Percentiles rank a stretch among this genome's conserved stretches.
Evolutionary conservation across 2,797 vertebrate species (phyloP).

Genomic region (Coracias cyanogaster): DNA sequence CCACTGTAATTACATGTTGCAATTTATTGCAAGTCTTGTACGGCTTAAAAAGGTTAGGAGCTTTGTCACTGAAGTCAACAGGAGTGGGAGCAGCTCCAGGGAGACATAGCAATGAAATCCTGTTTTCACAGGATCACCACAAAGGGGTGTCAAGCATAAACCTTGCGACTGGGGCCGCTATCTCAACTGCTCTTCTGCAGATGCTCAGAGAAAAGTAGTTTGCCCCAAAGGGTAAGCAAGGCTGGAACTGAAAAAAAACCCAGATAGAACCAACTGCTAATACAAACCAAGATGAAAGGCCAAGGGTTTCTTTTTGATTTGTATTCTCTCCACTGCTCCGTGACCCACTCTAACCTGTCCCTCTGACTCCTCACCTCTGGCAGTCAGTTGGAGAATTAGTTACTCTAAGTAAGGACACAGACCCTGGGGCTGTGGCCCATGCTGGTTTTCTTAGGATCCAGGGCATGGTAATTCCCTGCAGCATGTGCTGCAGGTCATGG

Average conservation of each 20-base stretch:
- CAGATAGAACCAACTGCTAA: conserved; percentile 34
- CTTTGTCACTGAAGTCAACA: neutral
- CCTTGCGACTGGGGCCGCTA: neutral
- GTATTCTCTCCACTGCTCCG: conserved; percentile 53
- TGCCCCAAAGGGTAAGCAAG: neutral
- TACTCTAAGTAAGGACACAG: conserved; percentile 21
- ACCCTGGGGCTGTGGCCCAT: neutral
- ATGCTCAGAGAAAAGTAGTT: neutral
- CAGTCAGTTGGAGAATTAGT: conserved; percentile 10
- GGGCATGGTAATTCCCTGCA: neutral
- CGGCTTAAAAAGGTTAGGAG: neutral
- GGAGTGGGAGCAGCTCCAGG: neutral
- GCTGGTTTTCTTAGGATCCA: neutral
- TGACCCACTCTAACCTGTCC: conserved; percentile 47
- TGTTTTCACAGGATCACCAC: neutral
- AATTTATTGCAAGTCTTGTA: neutral
- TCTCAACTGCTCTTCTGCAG: neutral
- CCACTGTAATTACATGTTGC: neutral
- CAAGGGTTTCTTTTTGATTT: conserved; percentile 59
- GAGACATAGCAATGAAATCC: neutral
- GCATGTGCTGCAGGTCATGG: neutral
- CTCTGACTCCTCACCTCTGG: conserved; percentile 36
- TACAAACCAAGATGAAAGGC: conserved; percentile 43
- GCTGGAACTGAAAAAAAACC: neutral
- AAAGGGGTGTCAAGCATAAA: neutral